Conservation (phyloP, 2,113 vertebrate species). For the Seriola quinqueradiata region DNA sequence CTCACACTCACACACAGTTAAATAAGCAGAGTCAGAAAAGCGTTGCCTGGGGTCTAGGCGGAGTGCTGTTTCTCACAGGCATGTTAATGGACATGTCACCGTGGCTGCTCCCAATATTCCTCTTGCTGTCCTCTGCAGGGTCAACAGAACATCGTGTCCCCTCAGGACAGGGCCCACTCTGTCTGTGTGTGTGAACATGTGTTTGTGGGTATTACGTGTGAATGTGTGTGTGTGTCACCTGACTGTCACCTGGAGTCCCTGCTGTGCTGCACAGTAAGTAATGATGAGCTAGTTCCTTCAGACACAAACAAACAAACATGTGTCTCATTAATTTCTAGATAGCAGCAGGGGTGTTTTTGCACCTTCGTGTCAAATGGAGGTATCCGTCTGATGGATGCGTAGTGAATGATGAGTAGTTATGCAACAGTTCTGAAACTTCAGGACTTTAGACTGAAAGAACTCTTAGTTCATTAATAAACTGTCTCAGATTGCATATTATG, state of each 20-base stretch:
- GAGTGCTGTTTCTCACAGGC: constrained; percentile 60
- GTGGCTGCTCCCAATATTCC: constrained; percentile 38
- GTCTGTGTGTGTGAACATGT: constrained; percentile 1
- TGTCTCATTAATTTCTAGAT: constrained; percentile 15
- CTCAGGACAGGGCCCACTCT: constrained; percentile 12
- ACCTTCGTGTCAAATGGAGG: constrained; percentile 11
- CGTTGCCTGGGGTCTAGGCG: constrained; percentile 39
- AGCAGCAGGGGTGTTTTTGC: constrained; percentile 27
- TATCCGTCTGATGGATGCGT: background rate
- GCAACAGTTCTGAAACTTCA: constrained; percentile 4
- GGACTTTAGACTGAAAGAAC: background rate
- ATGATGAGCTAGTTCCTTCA: constrained; percentile 24
- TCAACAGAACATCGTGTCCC: constrained; percentile 51
- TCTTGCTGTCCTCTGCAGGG: constrained; percentile 41
- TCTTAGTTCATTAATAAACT: background rate
- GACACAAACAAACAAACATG: constrained; percentile 29
- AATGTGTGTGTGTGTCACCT: constrained; percentile 5
- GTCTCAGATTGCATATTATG: background rate
- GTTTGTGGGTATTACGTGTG: background rate
- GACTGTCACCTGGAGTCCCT: constrained; percentile 16
- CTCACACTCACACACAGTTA: background rate
- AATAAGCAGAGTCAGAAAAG: constrained; percentile 38
- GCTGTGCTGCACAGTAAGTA: constrained; percentile 12
- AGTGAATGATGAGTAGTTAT: background rate
- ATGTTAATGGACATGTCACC: constrained; percentile 62